These are phyloP conservation scores for Strigops habroptila DNA, from an alignment of 2,113 vertebrate genomes.

Conservation along the genomic window DNA sequence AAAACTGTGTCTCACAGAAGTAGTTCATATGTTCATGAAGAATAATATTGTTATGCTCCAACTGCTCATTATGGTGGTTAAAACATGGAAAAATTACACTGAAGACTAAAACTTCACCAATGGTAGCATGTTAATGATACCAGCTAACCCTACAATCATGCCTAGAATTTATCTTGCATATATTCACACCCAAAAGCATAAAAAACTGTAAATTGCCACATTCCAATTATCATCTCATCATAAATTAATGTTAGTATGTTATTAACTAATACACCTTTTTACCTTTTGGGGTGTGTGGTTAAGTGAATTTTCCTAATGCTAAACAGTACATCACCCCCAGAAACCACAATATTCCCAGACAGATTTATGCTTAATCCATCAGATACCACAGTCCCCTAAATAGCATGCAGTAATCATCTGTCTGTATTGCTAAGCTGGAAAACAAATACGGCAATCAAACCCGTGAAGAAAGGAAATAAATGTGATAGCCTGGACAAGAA, in stretches of 20 bases:
- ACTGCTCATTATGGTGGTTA: background rate
- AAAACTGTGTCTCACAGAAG: background rate
- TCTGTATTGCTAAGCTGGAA: background rate
- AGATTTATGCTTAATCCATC: background rate
- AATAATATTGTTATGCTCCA: background rate
- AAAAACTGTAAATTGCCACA: background rate
- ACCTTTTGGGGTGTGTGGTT: background rate
- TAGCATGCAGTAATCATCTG: background rate
- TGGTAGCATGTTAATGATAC: background rate
- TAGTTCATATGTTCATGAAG: background rate
- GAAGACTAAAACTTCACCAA: background rate
- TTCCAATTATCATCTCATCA: background rate
- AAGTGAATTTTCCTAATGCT: background rate
- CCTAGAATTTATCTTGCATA: background rate
- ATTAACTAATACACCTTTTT: background rate
- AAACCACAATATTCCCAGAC: background rate
- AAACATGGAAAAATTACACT: background rate
- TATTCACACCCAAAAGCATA: background rate
- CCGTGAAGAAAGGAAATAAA: constrained; percentile 5
- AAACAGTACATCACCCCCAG: background rate
- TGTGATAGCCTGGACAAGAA: background rate
- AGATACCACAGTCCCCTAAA: background rate
- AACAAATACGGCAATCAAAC: background rate
- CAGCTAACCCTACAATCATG: background rate
- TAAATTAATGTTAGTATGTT: background rate